Evolutionary conservation across 2,888 invertebrate genomes (phyloP).

Genomic region (Julus scanicus): DNA sequence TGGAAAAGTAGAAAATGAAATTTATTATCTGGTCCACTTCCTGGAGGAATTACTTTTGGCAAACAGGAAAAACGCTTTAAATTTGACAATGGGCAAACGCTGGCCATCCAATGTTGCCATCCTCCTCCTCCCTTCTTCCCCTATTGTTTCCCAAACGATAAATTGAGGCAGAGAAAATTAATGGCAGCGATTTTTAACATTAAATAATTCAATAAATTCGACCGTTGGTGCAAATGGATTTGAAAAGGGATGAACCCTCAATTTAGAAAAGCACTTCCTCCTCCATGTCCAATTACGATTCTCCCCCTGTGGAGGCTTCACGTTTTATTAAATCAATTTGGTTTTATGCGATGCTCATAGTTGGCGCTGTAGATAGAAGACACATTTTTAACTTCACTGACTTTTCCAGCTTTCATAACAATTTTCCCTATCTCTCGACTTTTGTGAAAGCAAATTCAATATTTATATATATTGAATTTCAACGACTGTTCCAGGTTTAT

Average conservation of each 20-base stretch:
- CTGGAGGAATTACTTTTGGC: not conserved
- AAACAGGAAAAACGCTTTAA: not conserved
- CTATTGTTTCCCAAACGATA: not conserved
- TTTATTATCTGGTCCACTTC: not conserved
- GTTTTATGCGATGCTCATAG: not conserved
- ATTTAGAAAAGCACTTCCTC: not conserved
- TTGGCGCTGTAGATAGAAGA: too few species aligned
- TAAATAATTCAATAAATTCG: not conserved
- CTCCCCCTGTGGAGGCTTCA: not conserved
- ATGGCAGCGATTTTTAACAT: not conserved
- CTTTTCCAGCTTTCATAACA: too few species aligned
- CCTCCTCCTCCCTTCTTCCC: not conserved
- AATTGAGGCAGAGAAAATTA: not conserved
- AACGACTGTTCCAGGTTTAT: too few species aligned
- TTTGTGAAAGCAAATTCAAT: too few species aligned
- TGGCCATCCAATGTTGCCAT: not conserved
- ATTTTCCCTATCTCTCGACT: too few species aligned
- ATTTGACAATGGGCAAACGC: not conserved
- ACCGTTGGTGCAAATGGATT: not conserved
- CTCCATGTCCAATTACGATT: not conserved
- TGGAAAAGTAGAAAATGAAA: too few species aligned
- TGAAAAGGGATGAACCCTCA: not conserved
- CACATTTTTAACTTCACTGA: too few species aligned
- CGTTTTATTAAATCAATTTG: not conserved
- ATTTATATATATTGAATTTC: too few species aligned